These are phyloP conservation scores for Drosophila varians DNA, from an alignment of 1,140 invertebrate species.

Conservation along the genomic window DNA sequence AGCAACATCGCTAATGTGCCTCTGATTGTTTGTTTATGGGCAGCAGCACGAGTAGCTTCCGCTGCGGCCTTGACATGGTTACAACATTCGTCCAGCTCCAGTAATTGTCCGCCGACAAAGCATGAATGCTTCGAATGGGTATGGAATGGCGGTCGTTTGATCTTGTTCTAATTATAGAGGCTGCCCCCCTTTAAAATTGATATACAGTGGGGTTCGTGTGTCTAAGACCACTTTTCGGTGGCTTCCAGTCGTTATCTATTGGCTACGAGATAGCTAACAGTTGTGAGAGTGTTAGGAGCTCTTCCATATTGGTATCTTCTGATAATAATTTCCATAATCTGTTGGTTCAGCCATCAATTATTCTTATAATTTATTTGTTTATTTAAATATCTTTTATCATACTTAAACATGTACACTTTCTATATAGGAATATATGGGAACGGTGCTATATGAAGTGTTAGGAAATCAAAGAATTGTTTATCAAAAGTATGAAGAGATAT, in stretches of 20 bases:
- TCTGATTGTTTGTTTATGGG: conserved; percentile 30
- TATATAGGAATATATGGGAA: no score
- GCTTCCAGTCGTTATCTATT: neutral
- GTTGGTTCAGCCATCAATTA: no score
- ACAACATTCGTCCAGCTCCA: conserved; percentile 49
- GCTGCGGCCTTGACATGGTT: conserved; percentile 71
- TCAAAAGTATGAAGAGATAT: neutral
- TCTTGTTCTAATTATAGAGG: conserved; percentile 53
- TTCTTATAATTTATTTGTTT: no score
- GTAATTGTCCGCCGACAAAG: conserved; percentile 31
- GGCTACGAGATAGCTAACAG: neutral
- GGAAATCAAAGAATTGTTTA: no score
- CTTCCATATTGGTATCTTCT: no score
- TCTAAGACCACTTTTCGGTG: neutral
- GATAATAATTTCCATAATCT: neutral
- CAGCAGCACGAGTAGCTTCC: conserved; percentile 34
- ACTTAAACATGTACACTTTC: no score
- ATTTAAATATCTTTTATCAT: no score
- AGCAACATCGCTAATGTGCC: conserved; percentile 1
- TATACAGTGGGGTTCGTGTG: neutral
- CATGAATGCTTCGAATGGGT: conserved; percentile 27
- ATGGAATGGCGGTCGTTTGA: conserved; percentile 36
- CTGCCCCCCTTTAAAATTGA: neutral
- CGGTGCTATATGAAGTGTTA: no score
- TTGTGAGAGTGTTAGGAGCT: neutral